A percentile compares a stretch with the other conserved stretches of the same genome.
Conservation (phyloP, 2,113 vertebrate genomes). For the Panurus biarmicus region DNA sequence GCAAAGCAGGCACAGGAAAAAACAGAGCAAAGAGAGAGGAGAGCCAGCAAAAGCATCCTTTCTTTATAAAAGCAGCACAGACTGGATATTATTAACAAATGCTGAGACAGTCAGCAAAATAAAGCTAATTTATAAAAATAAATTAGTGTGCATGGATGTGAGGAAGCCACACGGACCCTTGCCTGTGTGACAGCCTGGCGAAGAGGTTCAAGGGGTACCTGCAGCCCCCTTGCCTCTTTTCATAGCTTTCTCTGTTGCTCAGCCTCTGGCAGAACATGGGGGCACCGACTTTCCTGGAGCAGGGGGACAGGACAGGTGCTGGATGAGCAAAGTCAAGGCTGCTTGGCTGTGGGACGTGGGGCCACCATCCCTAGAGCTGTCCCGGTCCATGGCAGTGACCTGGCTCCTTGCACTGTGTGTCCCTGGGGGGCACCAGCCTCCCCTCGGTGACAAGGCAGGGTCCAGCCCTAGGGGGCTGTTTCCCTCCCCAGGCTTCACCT, state of each 20-base stretch:
- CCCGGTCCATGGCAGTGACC: rapidly evolving
- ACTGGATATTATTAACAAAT: neutral
- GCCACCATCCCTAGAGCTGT: neutral
- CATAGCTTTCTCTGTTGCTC: neutral
- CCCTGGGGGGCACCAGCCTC: neutral
- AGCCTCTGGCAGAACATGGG: neutral
- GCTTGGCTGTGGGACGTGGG: neutral
- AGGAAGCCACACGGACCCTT: neutral
- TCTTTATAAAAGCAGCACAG: neutral
- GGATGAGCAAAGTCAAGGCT: neutral
- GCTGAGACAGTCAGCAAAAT: neutral
- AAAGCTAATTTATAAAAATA: neutral
- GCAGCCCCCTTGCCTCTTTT: rapidly evolving
- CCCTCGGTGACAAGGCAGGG: neutral
- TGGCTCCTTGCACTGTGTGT: rapidly evolving
- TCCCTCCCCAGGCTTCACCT: neutral
- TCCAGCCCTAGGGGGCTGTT: neutral
- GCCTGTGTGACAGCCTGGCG: rapidly evolving
- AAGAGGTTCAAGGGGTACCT: rapidly evolving
- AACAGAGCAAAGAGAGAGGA: neutral
- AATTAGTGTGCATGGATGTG: neutral
- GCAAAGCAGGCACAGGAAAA: neutral
- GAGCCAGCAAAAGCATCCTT: neutral
- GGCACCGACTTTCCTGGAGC: neutral
- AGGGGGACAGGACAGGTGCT: neutral